Base-by-base conservation (phyloP, 1,140 invertebrate species). In the Arctopsyche grandis region DNA sequence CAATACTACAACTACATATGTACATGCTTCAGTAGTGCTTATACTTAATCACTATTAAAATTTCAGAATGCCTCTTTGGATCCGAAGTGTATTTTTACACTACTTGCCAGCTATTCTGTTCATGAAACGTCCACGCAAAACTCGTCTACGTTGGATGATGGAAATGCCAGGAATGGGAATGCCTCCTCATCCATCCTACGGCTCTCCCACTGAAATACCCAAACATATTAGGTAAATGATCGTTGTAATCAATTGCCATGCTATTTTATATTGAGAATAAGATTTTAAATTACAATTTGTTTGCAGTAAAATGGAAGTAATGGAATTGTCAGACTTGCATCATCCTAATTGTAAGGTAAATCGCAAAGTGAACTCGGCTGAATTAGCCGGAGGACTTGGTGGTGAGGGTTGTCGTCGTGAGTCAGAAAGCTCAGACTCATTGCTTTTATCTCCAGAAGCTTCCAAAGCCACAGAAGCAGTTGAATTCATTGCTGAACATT, bases 401-500 rank as follows among this genome's bases (percentile, higher is more conserved):
- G 87, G 91, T 26, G 92, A 93, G 66, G 89, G 88, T 60, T 90
- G 91, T 82, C 89, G 95, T 77, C 89, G 95, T 79, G 96, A 97
- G 85, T 97, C 95, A 52, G 96, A 97, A 85, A 96, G 94, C 84
- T 96, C 95, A 0, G 96, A 98, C 85, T 96, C 95, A 0, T 90
- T 97, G 24, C 90, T 97, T 26, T 89, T 98, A 12, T 96, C 96
- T 26, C 95, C 96, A 0, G 97, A 98, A 87, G 96, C 97, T 0
- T 94, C 93, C 81, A 96, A 98, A 88, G 97, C 97, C 16, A 98
- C 98, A 9, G 97, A 99, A 87, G 97, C 97, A 1, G 97, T 99
- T 0, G 96, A 98, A 85, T 99, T 99, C 86, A 99, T 99, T 80
- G 98, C 98, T 22, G 97, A 99, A 87, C 97, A 99, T 91, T 91